Evolutionary conservation across 2,888 invertebrate species (phyloP).

Genomic region (Spilosoma lubricipeda): DNA sequence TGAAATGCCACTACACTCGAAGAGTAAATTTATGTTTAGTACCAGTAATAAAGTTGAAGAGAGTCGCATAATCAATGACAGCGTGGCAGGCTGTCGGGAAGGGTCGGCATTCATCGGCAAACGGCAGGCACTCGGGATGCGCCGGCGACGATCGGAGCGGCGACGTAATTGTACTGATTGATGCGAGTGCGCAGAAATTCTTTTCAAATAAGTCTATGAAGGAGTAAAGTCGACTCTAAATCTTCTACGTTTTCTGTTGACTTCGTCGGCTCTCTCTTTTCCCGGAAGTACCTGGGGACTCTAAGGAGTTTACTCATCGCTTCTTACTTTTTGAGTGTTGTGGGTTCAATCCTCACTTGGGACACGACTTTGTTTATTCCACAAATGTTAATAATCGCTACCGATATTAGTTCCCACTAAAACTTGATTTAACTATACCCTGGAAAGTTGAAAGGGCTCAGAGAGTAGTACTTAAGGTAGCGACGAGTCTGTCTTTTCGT

Average conservation of each 20-base stretch:
- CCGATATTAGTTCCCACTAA: too few relatives aligned
- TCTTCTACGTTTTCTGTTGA: not conserved
- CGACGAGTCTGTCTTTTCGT: too few relatives aligned
- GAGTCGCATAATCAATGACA: conserved; percentile 46
- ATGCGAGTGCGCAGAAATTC: conserved; percentile 22
- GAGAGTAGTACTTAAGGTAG: too few relatives aligned
- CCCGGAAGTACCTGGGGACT: not conserved
- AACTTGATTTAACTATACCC: too few relatives aligned
- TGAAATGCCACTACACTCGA: not conserved
- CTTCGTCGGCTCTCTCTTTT: not conserved
- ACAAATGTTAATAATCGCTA: too few relatives aligned
- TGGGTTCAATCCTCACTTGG: not conserved
- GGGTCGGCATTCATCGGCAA: conserved; percentile 10
- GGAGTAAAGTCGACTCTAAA: conserved; percentile 12
- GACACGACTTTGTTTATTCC: too few relatives aligned
- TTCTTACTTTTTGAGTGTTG: not conserved
- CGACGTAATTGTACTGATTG: conserved; percentile 33
- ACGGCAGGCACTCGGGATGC: conserved; percentile 7
- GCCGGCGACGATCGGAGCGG: conserved; percentile 5
- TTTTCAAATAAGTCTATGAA: not conserved
- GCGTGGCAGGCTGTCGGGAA: conserved; percentile 14
- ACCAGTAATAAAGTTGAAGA: conserved; percentile 43
- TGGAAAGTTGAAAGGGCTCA: too few relatives aligned
- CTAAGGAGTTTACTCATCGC: not conserved
- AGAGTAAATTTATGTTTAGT: conserved; percentile 22